Base-by-base conservation (phyloP, 2,888 invertebrate species). In the Phoenoteleia sp. region DNA sequence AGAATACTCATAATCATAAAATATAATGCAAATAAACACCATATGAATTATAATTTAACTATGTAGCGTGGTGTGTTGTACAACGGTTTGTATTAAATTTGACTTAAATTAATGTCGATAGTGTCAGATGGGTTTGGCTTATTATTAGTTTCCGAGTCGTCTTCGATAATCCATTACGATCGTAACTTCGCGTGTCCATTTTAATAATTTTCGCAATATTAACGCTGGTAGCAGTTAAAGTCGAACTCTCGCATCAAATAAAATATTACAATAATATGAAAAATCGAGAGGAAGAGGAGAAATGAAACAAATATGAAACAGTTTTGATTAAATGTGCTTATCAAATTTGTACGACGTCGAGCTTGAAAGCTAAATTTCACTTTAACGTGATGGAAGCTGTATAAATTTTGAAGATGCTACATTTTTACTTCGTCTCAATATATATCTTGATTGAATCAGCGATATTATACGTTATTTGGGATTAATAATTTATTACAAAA, bases 21-120 rank as follows among this genome's bases (percentile, higher is more conserved):
- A 62, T 74, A 92, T 92, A 92, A 93, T 93, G 91, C 91, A 91
- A 92, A 91, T 91, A 92, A 92, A 90, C 90, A 89, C 88, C 89
- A 89, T 86, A 88, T 92, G 92, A 93, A 90, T 93, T 92, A 93
- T 93, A 92, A 90, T 88, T 89, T 89, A 80, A 81, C 88, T 87
- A 87, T 85, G 86, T 85, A 83, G 79, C 85, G 84, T 77, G 87
- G 87, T 84, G 79, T 86, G 84, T 77, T 87, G 87, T 90, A 87
- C 88, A 87, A 91, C 89, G 91, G 87, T 83, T 83, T 89, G 90
- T 89, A 90, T 91, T 92, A 90, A 92, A 92, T 92, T 93, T 91
- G 90, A 89, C 91, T 90, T 89, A 90, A 90, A 91, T 91, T 91
- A 90, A 86, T 90, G 88, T 86, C 89, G 90, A 91, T 91, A 90